These are phyloP conservation scores for Acleris laterana DNA, from an alignment of 2,888 invertebrate species.

Conservation along the genomic window DNA sequence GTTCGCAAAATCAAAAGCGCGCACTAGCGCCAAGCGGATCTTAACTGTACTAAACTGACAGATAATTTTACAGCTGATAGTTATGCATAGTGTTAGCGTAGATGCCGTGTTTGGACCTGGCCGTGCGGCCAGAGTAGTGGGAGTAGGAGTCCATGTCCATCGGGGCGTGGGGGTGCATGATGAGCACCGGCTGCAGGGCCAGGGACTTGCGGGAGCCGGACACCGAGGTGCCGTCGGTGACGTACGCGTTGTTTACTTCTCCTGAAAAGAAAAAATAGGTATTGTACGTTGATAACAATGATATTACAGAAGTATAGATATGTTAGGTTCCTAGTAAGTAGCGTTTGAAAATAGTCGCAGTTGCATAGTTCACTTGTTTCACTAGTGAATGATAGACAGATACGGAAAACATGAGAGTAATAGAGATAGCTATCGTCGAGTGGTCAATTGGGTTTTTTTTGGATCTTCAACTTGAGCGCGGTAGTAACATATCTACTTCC, in stretches of 20 bases:
- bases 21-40: too few species aligned
- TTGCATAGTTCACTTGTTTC: too few species aligned
- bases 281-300: too few species aligned
- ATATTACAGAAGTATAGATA: too few species aligned
- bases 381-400: too few species aligned
- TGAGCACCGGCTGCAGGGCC: conserved; percentile 93
- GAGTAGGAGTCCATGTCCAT: conserved; percentile 90
- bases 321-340: too few species aligned
- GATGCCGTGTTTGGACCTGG: conserved; percentile 85
- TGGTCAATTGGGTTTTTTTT: too few species aligned
- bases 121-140: conserved; percentile 90
- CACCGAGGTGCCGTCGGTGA: conserved; percentile 93
- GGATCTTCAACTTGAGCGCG: too few species aligned
- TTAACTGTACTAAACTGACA: neutral
- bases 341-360: too few species aligned
- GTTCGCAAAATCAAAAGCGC: neutral
- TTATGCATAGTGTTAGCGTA: conserved; percentile 89
- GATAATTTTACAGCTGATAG: conserved; percentile 85
- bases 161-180: conserved; percentile 88
- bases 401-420: too few species aligned
- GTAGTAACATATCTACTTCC: too few species aligned
- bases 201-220: conserved; percentile 94
- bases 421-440: too few species aligned
- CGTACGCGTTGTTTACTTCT: conserved; percentile 94
- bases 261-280: conserved; percentile 81